Percentiles rank a stretch among this genome's conserved stretches.
Evolutionary conservation across 2,888 invertebrate species (phyloP).

Genomic region (Latrodectus elegans): DNA sequence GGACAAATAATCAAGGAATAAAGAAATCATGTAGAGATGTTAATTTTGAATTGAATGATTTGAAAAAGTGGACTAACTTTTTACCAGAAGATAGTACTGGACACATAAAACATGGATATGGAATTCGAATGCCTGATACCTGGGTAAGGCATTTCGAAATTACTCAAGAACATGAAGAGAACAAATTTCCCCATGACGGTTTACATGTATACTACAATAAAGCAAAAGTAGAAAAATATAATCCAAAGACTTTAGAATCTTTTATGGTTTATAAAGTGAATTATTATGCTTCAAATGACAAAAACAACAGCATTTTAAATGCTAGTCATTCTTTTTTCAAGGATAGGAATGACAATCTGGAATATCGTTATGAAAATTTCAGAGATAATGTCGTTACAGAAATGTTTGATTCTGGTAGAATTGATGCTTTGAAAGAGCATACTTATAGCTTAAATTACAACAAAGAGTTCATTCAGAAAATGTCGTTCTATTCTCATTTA

Average conservation of each 20-base stretch:
- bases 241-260: slow-evolving; percentile 19
- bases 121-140: slow-evolving; percentile 38
- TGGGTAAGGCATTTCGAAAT: slow-evolving; percentile 46
- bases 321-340: slow-evolving; percentile 24
- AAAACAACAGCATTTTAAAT: background rate
- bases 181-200: slow-evolving; percentile 32
- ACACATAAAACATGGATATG: background rate
- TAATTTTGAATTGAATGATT: slow-evolving; percentile 20
- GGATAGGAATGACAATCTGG: slow-evolving; percentile 36
- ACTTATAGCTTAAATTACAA: slow-evolving; percentile 15
- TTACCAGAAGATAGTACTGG: slow-evolving; percentile 18
- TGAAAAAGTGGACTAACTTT: slow-evolving; percentile 34
- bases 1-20: slow-evolving; percentile 76
- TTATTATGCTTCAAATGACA: slow-evolving; percentile 22
- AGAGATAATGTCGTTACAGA: slow-evolving; percentile 12
- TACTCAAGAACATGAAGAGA: slow-evolving; percentile 29
- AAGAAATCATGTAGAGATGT: slow-evolving; percentile 11
- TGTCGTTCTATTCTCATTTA: slow-evolving; percentile 29
- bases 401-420: slow-evolving; percentile 22
- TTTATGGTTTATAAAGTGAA: slow-evolving; percentile 31
- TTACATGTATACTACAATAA: slow-evolving; percentile 34
- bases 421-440: slow-evolving; percentile 42
- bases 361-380: slow-evolving; percentile 28
- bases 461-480: slow-evolving; percentile 16
- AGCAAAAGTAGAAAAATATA: slow-evolving; percentile 30